Percentiles rank a stretch among this genome's conserved stretches.
Evolutionary conservation across 1,140 invertebrate species (phyloP).

Genomic region (Asobara japonica): DNA sequence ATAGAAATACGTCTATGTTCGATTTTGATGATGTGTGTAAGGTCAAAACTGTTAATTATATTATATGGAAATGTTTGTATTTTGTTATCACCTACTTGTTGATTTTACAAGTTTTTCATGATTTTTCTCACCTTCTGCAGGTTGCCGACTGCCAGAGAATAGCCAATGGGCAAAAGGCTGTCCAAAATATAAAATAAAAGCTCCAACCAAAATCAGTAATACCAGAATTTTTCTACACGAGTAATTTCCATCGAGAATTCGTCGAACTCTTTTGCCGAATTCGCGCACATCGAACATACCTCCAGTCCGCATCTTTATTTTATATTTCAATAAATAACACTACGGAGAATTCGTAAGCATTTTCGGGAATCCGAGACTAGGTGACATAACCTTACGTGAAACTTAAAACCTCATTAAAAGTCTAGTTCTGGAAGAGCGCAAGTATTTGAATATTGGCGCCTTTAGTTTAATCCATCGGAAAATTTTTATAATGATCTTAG

Average conservation of each 20-base stretch:
- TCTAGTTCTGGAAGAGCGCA: background rate
- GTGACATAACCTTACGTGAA: conserved; percentile 26
- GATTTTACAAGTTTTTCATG: conserved; percentile 22
- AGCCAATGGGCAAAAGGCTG: conserved; percentile 73
- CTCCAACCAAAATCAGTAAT: conserved; percentile 70
- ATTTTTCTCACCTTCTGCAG: conserved; percentile 56
- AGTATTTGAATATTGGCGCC: background rate
- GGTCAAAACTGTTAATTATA: too few relatives aligned
- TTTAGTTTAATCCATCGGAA: background rate
- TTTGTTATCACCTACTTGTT: too few relatives aligned
- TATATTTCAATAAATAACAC: conserved; percentile 1
- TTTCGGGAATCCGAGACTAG: background rate
- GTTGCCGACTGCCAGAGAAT: conserved; percentile 61
- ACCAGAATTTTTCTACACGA: conserved; percentile 75
- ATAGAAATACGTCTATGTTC: too few relatives aligned
- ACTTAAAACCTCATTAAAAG: background rate
- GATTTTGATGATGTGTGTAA: too few relatives aligned
- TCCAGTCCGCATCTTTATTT: conserved; percentile 44
- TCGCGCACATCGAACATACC: conserved; percentile 63
- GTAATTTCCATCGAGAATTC: conserved; percentile 70
- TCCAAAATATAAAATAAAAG: conserved; percentile 73
- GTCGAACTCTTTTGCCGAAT: conserved; percentile 68
- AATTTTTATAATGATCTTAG: too few relatives aligned
- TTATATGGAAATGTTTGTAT: too few relatives aligned
- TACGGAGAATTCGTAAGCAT: background rate